phyloP scores from a whole-genome alignment of 2,888 invertebrate species.

The Hylaea fasciaria region DNA sequence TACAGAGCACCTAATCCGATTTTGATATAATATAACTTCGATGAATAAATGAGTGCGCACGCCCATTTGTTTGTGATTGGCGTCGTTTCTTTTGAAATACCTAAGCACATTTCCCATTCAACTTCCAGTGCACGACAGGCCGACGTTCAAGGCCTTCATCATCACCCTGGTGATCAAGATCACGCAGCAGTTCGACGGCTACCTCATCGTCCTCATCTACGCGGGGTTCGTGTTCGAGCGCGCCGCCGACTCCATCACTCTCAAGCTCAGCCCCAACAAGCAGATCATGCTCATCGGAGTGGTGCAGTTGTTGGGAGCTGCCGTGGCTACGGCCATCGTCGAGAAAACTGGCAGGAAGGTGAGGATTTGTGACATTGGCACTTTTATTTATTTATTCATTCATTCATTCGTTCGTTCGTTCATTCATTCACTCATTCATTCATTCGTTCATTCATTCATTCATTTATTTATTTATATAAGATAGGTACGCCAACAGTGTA shows the following conservation, averaged over 20 bases:
- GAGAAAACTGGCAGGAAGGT: slow-evolving; percentile 80
- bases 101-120: too few species aligned
- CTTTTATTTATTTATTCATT: too few species aligned
- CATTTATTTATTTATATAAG: too few species aligned
- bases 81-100: too few species aligned
- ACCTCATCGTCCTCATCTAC: slow-evolving; percentile 77
- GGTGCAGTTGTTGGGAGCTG: slow-evolving; percentile 72
- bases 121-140: slow-evolving; percentile 69
- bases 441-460: too few species aligned
- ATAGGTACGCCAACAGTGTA: too few species aligned
- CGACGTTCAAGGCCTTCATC: slow-evolving; percentile 76
- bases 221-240: slow-evolving; percentile 73
- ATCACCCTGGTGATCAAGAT: slow-evolving; percentile 77
- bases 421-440: too few species aligned
- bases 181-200: slow-evolving; percentile 78
- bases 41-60: too few species aligned
- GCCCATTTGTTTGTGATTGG: too few species aligned
- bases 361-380: slow-evolving; percentile 16
- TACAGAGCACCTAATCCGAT: too few species aligned
- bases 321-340: slow-evolving; percentile 71
- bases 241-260: slow-evolving; percentile 67
- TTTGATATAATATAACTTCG: too few species aligned
- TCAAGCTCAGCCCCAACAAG: slow-evolving; percentile 73
- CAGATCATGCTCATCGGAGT: slow-evolving; percentile 76
- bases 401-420: too few species aligned